Base-by-base conservation (phyloP, 2,888 invertebrate genomes). In the Mythimna ferrago region DNA sequence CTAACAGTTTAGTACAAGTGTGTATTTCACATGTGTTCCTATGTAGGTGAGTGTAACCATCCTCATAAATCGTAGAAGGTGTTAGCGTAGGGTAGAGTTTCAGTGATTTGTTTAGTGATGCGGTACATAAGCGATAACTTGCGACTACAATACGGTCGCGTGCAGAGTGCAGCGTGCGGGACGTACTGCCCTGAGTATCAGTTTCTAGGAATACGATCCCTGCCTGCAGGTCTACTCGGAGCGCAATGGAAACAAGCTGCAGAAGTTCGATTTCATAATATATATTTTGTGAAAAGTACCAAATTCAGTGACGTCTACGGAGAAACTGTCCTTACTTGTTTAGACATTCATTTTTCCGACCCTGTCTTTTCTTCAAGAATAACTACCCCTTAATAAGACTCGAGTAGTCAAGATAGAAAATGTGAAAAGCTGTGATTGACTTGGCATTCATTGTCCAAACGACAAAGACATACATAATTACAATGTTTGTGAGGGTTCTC, bases 201-300 rank as follows among this genome's bases (percentile, higher is more conserved):
- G 51, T 44, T 53, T 21, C 71, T 62, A 32, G 61, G 44, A 76
- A 78, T 21, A 53, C 38, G 73, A 66, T 56, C 61, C 71, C 11
- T 19, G 60, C 41, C 64, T 51, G 60, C 71, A 54, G 41, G 38
- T 48, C 21, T 14, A 57, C 51, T 2, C 6, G 9, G 21, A 2
- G 48, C 11, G 11, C 19, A 53, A n/a, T 7, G n/a, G 9, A 2
- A n/a, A 6, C 7, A 2, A 9, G 2, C 7, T 3, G 16, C 38
- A 57, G 51, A 62, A 57, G 16, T 14, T 44, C 14, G 14, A 44
- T 44, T 14, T 44, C 44, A 44, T n/a, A n/a, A n/a, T n/a, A n/a
- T 44, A 44, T 32, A 32, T 32, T 32, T 4, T 44, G 16, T 16
- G 48, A 48, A 16, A 11, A 14, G 4, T 5, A 5, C 16, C 19